These are phyloP conservation scores for Idaea straminata DNA, from an alignment of 2,888 invertebrate species.

Conservation along the genomic window DNA sequence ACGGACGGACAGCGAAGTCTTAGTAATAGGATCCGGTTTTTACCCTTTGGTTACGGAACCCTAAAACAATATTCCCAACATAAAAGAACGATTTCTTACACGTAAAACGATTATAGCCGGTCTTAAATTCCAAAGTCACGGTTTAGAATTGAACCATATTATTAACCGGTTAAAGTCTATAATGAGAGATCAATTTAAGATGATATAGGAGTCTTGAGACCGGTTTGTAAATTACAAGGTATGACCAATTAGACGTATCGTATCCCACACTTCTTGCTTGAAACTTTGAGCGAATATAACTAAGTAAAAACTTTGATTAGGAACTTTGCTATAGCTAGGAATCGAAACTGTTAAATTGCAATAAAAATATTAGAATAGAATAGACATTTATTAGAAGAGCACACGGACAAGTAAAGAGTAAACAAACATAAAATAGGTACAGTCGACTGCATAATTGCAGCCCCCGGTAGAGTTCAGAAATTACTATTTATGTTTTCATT, in stretches of 20 bases:
- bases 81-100: neutral
- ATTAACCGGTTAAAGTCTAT: slow-evolving; percentile 18
- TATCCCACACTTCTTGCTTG: slow-evolving; percentile 21
- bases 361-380: no score
- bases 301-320: neutral
- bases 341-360: no score
- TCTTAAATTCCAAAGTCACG: slow-evolving; percentile 21
- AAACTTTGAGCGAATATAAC: neutral
- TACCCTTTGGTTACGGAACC: no score
- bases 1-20: no score
- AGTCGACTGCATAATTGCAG: no score
- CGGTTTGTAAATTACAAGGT: slow-evolving; percentile 31
- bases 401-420: no score
- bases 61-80: no score
- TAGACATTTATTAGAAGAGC: no score
- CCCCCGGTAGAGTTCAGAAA: no score
- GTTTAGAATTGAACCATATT: slow-evolving; percentile 17
- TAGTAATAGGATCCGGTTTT: no score
- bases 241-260: slow-evolving; percentile 24
- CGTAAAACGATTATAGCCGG: neutral
- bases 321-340: neutral
- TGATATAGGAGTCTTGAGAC: slow-evolving; percentile 16
- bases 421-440: no score
- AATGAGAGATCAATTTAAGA: slow-evolving; percentile 19
- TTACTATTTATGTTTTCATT: no score